Percentiles rank a stretch among this genome's conserved stretches.
phyloP scores from a whole-genome alignment of 2,888 invertebrate genomes.

The Andrena trimmerana region DNA sequence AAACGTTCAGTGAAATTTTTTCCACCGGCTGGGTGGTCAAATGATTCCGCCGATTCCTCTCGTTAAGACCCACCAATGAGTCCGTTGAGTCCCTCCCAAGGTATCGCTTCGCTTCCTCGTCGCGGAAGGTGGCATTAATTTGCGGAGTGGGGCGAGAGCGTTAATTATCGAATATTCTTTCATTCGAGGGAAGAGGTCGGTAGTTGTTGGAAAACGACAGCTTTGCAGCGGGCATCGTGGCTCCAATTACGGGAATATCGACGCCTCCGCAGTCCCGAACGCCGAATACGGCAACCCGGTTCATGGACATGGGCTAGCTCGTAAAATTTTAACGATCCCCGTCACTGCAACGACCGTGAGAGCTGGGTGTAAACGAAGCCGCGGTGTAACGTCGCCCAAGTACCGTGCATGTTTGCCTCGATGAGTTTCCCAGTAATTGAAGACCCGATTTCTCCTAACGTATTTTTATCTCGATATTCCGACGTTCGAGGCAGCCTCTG shows the following conservation, averaged over 20 bases:
- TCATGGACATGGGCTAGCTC: constrained; percentile 2
- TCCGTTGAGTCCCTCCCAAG: not conserved
- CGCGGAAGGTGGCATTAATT: no score
- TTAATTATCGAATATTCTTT: not conserved
- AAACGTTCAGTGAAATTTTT: not conserved
- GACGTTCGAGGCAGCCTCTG: not conserved
- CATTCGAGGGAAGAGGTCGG: not conserved
- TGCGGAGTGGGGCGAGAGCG: no score
- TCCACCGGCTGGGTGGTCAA: not conserved
- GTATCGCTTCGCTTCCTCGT: no score
- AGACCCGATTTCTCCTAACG: constrained; percentile 1
- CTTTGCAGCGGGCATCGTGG: not conserved
- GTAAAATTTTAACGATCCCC: constrained; percentile 53
- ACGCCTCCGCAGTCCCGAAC: not conserved
- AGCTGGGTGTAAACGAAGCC: constrained; percentile 24
- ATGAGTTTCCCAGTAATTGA: constrained; percentile 12
- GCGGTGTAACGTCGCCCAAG: not conserved
- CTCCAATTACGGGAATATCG: constrained; percentile 40
- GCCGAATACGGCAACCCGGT: not conserved
- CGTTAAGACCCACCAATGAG: not conserved
- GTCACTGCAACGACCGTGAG: not conserved
- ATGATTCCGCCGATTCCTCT: not conserved
- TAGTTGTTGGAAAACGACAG: not conserved
- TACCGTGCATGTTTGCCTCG: not conserved
- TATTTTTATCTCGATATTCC: not conserved